These are phyloP conservation scores for Seira ritae DNA, from an alignment of 2,888 invertebrate genomes.

Conservation along the genomic window DNA sequence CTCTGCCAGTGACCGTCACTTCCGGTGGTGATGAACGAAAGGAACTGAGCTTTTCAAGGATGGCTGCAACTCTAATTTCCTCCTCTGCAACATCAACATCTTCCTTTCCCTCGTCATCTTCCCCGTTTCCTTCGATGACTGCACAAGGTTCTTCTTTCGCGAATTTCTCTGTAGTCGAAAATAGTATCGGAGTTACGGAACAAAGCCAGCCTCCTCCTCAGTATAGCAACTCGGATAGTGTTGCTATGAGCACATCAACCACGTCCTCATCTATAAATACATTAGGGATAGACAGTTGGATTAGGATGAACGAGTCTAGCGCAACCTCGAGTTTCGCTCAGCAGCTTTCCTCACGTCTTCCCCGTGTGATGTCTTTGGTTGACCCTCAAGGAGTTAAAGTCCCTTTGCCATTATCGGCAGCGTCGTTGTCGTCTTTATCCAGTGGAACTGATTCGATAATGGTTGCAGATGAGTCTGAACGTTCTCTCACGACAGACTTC, in stretches of 20 bases:
- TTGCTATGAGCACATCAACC: not conserved
- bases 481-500: constrained; percentile 35
- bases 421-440: constrained; percentile 20
- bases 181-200: not conserved
- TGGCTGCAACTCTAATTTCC: constrained; percentile 56
- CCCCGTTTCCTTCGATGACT: not conserved
- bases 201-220: not conserved
- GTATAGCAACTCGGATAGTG: constrained; percentile 4
- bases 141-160: not conserved
- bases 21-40: constrained; percentile 52
- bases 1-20: constrained; percentile 38
- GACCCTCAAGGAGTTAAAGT: constrained; percentile 54
- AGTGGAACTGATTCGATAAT: constrained; percentile 52
- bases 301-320: constrained; percentile 19
- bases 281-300: not conserved
- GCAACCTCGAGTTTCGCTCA: not conserved
- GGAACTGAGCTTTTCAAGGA: constrained; percentile 54
- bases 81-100: constrained; percentile 23
- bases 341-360: constrained; percentile 57
- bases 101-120: constrained; percentile 3
- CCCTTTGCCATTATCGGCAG: constrained; percentile 21
- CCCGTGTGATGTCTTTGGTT: constrained; percentile 49
- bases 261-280: not conserved
- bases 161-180: not conserved
- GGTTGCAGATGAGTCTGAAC: constrained; percentile 48